Base-by-base conservation (phyloP, 2,113 vertebrate species). In the Maccullochella peelii region DNA sequence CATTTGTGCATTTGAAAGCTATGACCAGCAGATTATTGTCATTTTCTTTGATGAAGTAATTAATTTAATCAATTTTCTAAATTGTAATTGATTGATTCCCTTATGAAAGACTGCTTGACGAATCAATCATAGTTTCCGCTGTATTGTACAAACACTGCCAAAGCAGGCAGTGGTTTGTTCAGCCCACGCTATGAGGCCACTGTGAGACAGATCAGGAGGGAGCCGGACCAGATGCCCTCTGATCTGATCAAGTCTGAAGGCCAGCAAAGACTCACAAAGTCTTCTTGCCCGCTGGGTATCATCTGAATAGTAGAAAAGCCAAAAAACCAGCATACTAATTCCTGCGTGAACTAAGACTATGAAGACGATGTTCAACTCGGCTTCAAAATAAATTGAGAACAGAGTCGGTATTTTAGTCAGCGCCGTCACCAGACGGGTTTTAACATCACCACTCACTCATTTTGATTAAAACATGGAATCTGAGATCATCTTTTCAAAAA, bases 301-400 rank as follows among this genome's bases (percentile, higher is more conserved):
- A 12, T 54, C 66, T 71, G 3, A 85, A 62, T 78, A 52, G 15
- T 65, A 40, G 20, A 73, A 79, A 73, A 69, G 44, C 58, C 14
- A 42, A 27, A 88, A 88, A 87, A 72, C 54, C 62, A 65, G 73
- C 69, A 21, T 4, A 30, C 25, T 36, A 47, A 62, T 59, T 72
- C 70, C 75, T 77, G 65, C 65, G 27, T 87, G 71, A 86, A 67
- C 54, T 66, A 70, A 78, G 40, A 81, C 55, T 57, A 44, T 77
- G 44, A 63, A 86, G 83, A 55, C 61, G n/a, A 52, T 55, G 18
- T 62, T 81, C 16, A 10, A 16, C 68, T 30, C 3, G 0, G 52
- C 54, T 44, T 52, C 25, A 69, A 50, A 59, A 79, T 57, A n/a
- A 67, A 47, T 12, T 8, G 36, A 59, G 38, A 42, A 33, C 12